Conservation (phyloP, 2,888 invertebrate genomes). For the Caenorhabditis zanzibari region DNA sequence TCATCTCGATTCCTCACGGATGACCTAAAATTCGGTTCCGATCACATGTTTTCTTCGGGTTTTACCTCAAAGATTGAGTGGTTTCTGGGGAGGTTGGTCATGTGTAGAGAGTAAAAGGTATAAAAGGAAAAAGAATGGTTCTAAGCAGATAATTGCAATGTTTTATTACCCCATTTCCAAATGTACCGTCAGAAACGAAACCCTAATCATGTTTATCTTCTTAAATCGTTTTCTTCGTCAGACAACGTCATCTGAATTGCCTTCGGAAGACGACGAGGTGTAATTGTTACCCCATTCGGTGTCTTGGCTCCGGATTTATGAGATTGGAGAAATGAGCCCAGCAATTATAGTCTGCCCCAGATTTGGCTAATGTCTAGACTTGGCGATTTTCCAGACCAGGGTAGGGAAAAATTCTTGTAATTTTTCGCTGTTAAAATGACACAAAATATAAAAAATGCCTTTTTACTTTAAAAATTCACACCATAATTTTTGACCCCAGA, state of each 20-base stretch:
- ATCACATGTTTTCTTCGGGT: slow-evolving; percentile 22
- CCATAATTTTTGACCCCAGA: too few species aligned
- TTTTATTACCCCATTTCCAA: slow-evolving; percentile 9
- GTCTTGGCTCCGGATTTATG: neutral
- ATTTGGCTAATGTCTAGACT: too few species aligned
- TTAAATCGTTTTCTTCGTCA: slow-evolving; percentile 8
- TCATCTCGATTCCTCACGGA: slow-evolving; percentile 7
- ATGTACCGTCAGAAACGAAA: neutral
- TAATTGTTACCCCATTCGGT: neutral
- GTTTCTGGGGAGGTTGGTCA: slow-evolving; percentile 16
- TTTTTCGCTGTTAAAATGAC: too few species aligned
- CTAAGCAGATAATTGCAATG: slow-evolving; percentile 28
- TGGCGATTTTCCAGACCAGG: too few species aligned
- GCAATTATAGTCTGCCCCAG: too few species aligned
- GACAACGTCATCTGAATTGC: neutral
- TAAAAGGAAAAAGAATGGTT: neutral
- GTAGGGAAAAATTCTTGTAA: too few species aligned
- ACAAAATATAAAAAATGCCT: too few species aligned
- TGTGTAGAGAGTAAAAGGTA: slow-evolving; percentile 16
- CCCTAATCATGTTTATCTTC: neutral
- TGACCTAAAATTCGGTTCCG: slow-evolving; percentile 20
- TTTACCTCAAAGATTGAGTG: slow-evolving; percentile 16
- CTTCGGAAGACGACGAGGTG: slow-evolving; percentile 1
- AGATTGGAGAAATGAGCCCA: too few species aligned
- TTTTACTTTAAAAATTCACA: too few species aligned